Percentiles rank a stretch among this genome's conserved stretches.
Evolutionary conservation across 2,888 invertebrate genomes (phyloP).

Genomic region (Cancer borealis): DNA sequence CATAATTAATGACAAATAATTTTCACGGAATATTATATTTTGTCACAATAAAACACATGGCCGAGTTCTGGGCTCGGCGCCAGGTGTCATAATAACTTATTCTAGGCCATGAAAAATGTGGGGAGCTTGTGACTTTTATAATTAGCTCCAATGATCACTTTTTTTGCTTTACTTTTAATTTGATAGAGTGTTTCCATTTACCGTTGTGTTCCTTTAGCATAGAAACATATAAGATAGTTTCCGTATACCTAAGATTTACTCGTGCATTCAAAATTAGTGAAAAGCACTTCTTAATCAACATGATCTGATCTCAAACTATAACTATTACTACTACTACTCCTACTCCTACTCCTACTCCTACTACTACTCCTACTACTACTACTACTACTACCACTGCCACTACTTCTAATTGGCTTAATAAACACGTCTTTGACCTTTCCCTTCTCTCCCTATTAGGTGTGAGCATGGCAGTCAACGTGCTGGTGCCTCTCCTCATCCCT

Average conservation of each 20-base stretch:
- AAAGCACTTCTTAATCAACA: not conserved
- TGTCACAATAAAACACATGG: not conserved
- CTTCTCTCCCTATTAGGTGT: not conserved
- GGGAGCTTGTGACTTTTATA: not conserved
- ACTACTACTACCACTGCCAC: not conserved
- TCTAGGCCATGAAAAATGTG: not conserved
- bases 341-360: not conserved
- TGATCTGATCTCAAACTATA: not conserved
- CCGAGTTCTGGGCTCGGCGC: not conserved
- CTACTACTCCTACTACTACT: not conserved
- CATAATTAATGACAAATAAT: conserved; percentile 8
- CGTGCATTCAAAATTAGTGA: not conserved
- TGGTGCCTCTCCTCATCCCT: conserved; percentile 22
- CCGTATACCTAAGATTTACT: not conserved
- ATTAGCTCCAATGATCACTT: not conserved
- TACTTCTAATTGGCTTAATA: not conserved
- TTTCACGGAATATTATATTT: not conserved
- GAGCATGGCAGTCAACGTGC: conserved; percentile 13
- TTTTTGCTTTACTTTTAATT: not conserved
- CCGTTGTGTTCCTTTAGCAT: not conserved
- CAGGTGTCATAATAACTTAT: conserved; percentile 18
- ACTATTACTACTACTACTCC: not conserved
- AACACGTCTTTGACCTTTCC: not conserved
- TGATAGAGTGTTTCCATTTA: not conserved
- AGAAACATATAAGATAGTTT: not conserved